Evolutionary conservation across 1,140 invertebrate species (phyloP).

Genomic region (Drosophila lacteicornis): DNA sequence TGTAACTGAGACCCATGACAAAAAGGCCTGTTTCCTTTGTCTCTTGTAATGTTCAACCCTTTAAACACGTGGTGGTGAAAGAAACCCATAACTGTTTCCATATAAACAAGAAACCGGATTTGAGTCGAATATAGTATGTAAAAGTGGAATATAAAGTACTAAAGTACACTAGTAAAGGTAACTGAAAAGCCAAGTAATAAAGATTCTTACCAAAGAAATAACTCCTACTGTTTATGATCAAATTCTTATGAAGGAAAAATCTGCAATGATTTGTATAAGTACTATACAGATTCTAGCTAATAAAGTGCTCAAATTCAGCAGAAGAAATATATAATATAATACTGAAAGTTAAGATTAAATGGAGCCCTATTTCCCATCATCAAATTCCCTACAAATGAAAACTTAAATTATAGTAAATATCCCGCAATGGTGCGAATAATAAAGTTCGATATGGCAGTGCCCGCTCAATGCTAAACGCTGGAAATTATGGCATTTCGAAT

Average conservation of each 20-base stretch:
- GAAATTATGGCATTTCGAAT: conserved; percentile 7
- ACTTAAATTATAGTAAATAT: conserved; percentile 3
- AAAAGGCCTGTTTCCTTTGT: conserved; percentile 17
- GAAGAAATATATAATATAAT: conserved; percentile 1
- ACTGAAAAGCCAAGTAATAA: background rate
- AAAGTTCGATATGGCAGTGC: conserved; percentile 11
- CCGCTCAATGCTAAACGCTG: conserved; percentile 6
- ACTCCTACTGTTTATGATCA: background rate
- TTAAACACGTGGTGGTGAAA: conserved; percentile 25
- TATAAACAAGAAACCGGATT: conserved; percentile 29
- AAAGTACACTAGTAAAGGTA: background rate
- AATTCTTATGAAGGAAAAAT: background rate
- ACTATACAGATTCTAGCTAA: background rate
- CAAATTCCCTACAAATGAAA: background rate
- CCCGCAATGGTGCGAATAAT: background rate
- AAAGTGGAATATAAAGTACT: background rate
- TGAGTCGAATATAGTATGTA: background rate
- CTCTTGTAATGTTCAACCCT: conserved; percentile 29
- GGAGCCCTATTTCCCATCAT: background rate
- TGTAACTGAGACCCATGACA: conserved; percentile 10
- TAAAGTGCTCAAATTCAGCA: background rate
- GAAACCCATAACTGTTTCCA: conserved; percentile 20
- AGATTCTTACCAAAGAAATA: background rate
- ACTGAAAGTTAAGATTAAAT: background rate
- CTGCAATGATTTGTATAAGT: too few relatives aligned